phyloP scores from a whole-genome alignment of 1,140 invertebrate genomes.

The Scaptomyza hsui region DNA sequence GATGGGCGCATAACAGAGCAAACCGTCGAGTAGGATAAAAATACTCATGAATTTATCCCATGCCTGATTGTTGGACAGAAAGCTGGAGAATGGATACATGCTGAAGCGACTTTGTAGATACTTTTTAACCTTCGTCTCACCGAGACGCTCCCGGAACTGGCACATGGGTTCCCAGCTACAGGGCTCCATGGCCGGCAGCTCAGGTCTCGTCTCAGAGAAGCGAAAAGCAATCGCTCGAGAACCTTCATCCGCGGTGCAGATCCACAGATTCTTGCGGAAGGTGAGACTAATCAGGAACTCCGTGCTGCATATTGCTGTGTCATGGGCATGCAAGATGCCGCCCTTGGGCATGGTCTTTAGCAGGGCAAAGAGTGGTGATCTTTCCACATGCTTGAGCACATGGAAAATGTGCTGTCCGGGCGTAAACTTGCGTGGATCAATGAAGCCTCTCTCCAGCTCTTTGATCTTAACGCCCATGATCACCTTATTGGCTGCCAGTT shows the following conservation, averaged over 20 bases:
- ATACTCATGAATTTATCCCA: slow-evolving; percentile 89
- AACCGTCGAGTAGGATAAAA: slow-evolving; percentile 86
- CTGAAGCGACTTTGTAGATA: slow-evolving; percentile 54
- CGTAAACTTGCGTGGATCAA: slow-evolving; percentile 43
- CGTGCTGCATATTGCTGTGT: slow-evolving; percentile 87
- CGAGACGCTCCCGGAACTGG: slow-evolving; percentile 82
- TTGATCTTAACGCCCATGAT: slow-evolving; percentile 40
- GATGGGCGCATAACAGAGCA: slow-evolving; percentile 89
- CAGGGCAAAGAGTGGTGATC: slow-evolving; percentile 88
- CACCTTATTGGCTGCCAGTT: slow-evolving; percentile 48
- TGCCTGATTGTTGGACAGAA: slow-evolving; percentile 86
- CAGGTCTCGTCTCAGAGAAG: slow-evolving; percentile 83
- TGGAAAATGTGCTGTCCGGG: slow-evolving; percentile 86
- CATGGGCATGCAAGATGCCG: slow-evolving; percentile 89
- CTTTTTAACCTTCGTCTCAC: slow-evolving; percentile 31
- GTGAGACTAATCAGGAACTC: slow-evolving; percentile 85
- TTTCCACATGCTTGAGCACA: slow-evolving; percentile 85
- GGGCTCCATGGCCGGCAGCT: slow-evolving; percentile 31
- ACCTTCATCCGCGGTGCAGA: slow-evolving; percentile 51
- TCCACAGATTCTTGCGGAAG: slow-evolving; percentile 61
- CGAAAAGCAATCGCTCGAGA: slow-evolving; percentile 69
- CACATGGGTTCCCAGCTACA: slow-evolving; percentile 86
- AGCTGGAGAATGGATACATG: slow-evolving; percentile 79
- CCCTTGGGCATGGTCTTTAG: slow-evolving; percentile 90
- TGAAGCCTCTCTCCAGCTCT: slow-evolving; percentile 40